phyloP scores from a whole-genome alignment of 2,113 vertebrate species.

The Albula glossodonta region DNA sequence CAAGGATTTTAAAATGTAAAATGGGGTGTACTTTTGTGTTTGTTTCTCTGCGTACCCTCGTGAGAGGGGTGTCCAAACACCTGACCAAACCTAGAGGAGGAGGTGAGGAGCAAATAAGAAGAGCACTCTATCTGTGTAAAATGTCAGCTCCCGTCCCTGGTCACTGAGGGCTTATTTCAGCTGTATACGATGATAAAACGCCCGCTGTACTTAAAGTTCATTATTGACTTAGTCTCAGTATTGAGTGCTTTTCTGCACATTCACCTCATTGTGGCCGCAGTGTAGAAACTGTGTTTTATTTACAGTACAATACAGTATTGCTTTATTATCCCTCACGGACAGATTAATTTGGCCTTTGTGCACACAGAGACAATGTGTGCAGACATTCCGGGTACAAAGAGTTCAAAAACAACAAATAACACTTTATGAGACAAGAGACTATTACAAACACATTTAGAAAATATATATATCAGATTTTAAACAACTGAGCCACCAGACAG shows the following conservation, averaged over 20 bases:
- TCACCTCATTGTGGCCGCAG: not conserved
- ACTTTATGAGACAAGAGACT: no score
- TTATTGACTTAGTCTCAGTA: not conserved
- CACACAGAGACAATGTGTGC: no score
- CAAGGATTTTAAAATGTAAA: not conserved
- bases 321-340: no score
- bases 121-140: no score
- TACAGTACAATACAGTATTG: no score
- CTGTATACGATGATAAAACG: not conserved
- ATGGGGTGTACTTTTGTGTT: not conserved
- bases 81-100: not conserved
- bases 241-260: not conserved
- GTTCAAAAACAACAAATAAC: no score
- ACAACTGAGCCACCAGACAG: not conserved
- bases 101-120: no score
- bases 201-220: not conserved
- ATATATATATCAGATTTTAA: not conserved
- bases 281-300: not conserved
- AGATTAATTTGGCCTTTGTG: no score
- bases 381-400: no score
- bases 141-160: not conserved
- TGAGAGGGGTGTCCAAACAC: not conserved
- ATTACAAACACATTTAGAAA: no score
- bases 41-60: not conserved
- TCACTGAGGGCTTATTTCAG: not conserved